A percentile compares a stretch with the other conserved stretches of the same genome.
phyloP scores from a whole-genome alignment of 2,888 invertebrate genomes.

The Cryptocephalus moraei region DNA sequence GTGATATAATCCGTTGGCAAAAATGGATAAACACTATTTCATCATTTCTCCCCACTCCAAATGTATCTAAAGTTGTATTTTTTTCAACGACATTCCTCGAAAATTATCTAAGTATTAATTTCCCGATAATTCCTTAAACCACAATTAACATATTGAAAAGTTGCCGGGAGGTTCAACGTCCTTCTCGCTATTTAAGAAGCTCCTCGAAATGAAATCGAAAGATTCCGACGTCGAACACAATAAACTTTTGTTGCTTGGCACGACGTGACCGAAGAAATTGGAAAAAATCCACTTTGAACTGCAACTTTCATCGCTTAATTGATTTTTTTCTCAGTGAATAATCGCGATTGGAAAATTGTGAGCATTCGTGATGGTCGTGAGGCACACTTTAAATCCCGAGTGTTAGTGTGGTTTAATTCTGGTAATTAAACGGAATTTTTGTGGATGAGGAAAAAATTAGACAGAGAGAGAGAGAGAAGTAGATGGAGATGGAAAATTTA shows the following conservation, averaged over 20 bases:
- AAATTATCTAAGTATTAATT: too few relatives aligned
- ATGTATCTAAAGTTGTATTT: too few relatives aligned
- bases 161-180: neutral
- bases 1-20: too few relatives aligned
- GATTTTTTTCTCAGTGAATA: constrained; percentile 7
- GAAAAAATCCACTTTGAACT: constrained; percentile 7
- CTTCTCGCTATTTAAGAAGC: neutral
- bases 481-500: too few relatives aligned
- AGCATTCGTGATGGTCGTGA: constrained; percentile 11
- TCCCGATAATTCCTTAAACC: too few relatives aligned
- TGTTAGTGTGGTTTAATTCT: constrained; percentile 3
- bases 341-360: constrained; percentile 6
- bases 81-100: too few relatives aligned
- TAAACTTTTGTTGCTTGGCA: constrained; percentile 3
- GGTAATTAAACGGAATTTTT: constrained; percentile 7
- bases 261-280: constrained; percentile 7
- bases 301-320: constrained; percentile 12
- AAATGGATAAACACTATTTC: too few relatives aligned
- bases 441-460: too few relatives aligned
- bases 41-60: too few relatives aligned
- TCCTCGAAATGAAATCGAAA: constrained; percentile 6
- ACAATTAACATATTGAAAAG: neutral
- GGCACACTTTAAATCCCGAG: constrained; percentile 7
- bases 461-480: too few relatives aligned
- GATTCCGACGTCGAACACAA: constrained; percentile 4